Percentiles rank a stretch among this genome's conserved stretches.
Conservation (phyloP, 2,888 invertebrate species). For the Meiosimyza decipiens region DNA sequence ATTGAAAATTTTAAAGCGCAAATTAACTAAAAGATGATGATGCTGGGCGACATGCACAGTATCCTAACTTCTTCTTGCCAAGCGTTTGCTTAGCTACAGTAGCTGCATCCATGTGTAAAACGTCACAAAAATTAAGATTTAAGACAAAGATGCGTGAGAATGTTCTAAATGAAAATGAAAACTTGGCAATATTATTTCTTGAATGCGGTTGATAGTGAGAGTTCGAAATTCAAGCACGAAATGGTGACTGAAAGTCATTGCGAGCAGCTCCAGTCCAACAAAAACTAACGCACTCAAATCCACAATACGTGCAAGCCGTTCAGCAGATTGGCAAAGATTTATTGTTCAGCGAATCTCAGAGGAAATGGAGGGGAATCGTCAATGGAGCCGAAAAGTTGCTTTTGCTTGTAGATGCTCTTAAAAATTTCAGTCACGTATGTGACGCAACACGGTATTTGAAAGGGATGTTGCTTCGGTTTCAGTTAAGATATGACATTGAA, state of each 20-base stretch:
- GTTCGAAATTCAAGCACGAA: neutral
- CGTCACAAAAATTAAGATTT: neutral
- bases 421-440: conserved; percentile 39
- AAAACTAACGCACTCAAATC: neutral
- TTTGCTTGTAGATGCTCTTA: neutral
- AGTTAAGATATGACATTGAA: conserved; percentile 3
- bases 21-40: too few relatives aligned
- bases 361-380: conserved; percentile 59
- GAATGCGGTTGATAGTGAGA: neutral
- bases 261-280: neutral
- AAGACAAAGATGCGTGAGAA: conserved; percentile 27
- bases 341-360: conserved; percentile 58
- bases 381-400: conserved; percentile 40
- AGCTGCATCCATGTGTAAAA: neutral
- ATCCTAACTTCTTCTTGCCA: too few relatives aligned
- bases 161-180: conserved; percentile 23
- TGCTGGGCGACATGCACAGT: too few relatives aligned
- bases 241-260: neutral
- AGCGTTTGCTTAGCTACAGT: too few relatives aligned
- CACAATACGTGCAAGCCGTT: neutral
- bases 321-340: conserved; percentile 55
- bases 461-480: neutral
- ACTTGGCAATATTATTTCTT: neutral
- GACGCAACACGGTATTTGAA: conserved; percentile 15
- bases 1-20: too few relatives aligned